Base-by-base conservation (phyloP, 2,888 invertebrate species). In the Campaea margaritaria region DNA sequence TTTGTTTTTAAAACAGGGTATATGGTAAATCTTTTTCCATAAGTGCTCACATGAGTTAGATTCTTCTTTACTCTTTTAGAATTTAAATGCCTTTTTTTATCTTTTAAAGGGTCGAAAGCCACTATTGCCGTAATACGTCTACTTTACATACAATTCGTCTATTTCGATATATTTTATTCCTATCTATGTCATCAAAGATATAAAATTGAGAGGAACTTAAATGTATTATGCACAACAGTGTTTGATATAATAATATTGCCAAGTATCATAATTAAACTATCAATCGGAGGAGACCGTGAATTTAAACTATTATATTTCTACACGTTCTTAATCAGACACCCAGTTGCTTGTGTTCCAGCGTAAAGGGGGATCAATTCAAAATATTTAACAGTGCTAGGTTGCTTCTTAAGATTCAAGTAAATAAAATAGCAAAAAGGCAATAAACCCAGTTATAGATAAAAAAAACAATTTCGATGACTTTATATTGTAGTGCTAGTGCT, bases 131-230 rank as follows among this genome's bases (percentile, higher is more conserved):
- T 53, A 0, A 28, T 50, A 55, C 21, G 13, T 43, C 70, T 70
- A 74, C 67, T 70, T 64, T 60, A 75, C 75, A 74, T 69, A 76
- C 73, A 74, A 65, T 72, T 72, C 67, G 67, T 71, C 76, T 78
- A 79, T 73, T 73, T 76, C 72, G 69, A 70, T 76, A 73, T 60
- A 70, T 74, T 78, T 77, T 70, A 72, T 74, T 75, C 72, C 77
- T 79, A 79, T 74, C 79, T 79, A 79, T 52, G 62, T 65, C 58
- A 63, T 65, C 59, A 50, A 47, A 47, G 50, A 45, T 58, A 16
- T 56, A 56, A 52, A 50, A 48, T 49, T 34, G 48, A 36, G 15
- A 63, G 62, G 49, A 63, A 59, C 55, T 34, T 48, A 56, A 51
- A 52, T 34, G 4, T 53, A 10, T 41, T 46, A 34, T 10, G 1